These are phyloP conservation scores for Callospermophilus lateralis DNA, from an alignment of 2,113 vertebrate genomes.

Conservation along the genomic window DNA sequence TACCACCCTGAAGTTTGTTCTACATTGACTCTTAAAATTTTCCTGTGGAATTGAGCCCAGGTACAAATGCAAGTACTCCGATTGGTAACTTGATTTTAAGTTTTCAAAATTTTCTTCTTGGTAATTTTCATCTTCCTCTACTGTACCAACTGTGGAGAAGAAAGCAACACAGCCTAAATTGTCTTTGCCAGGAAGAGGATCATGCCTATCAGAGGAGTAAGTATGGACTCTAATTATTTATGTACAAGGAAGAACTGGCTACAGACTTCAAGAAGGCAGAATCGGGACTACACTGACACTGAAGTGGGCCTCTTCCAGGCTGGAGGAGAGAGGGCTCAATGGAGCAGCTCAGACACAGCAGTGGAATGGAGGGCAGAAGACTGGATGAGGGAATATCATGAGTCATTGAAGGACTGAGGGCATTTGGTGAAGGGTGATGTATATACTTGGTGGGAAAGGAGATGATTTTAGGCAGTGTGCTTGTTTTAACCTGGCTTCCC, in stretches of 20 bases:
- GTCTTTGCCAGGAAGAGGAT: neutral
- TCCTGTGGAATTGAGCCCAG: neutral
- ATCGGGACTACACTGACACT: neutral
- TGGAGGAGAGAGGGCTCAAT: too few species aligned
- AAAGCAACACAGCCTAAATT: neutral
- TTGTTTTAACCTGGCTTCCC: neutral
- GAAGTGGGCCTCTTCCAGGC: neutral
- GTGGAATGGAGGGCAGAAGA: neutral
- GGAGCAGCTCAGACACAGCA: neutral
- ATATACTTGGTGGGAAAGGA: neutral
- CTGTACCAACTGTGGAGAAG: neutral
- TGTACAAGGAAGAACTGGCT: neutral
- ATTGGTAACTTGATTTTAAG: neutral
- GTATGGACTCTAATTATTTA: neutral
- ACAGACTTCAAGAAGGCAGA: neutral
- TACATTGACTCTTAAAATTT: neutral
- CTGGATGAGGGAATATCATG: too few species aligned
- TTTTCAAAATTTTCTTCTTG: neutral
- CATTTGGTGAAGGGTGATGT: neutral
- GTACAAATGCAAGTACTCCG: rapidly evolving
- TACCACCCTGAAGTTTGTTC: neutral
- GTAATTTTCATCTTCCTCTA: neutral
- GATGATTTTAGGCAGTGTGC: neutral
- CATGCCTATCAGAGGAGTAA: neutral
- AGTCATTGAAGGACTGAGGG: neutral